A percentile compares a stretch with the other conserved stretches of the same genome.
phyloP scores from a whole-genome alignment of 1,140 invertebrate species.

The Colletes latitarsis region DNA sequence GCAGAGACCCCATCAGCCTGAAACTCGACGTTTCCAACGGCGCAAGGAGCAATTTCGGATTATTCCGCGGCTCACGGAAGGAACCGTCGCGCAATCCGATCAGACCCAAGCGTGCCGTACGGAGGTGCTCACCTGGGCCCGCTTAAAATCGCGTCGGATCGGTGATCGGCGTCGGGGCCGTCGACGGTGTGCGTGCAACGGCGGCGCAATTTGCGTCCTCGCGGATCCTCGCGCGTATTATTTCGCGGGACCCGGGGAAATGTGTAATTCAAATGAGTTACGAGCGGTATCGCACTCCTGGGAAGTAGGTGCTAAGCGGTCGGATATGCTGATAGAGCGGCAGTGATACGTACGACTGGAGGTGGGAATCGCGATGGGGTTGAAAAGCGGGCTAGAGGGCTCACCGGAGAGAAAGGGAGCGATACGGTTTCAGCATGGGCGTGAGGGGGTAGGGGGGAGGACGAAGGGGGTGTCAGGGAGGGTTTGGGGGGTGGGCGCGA shows the following conservation, averaged over 20 bases:
- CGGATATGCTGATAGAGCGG: slow-evolving; percentile 80
- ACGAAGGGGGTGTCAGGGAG: slow-evolving; percentile 5
- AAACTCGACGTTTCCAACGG: no score
- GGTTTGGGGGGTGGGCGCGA: slow-evolving; percentile 46
- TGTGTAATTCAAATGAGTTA: slow-evolving; percentile 81
- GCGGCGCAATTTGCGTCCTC: slow-evolving; percentile 55
- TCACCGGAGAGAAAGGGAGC: slow-evolving; percentile 42
- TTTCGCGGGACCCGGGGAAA: slow-evolving; percentile 74
- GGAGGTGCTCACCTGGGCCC: slow-evolving; percentile 21
- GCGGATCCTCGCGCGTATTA: slow-evolving; percentile 65
- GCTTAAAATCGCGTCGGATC: slow-evolving; percentile 54
- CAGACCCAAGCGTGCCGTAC: slow-evolving; percentile 51
- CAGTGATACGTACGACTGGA: slow-evolving; percentile 73
- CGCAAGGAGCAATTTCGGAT: neutral
- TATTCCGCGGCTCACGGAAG: neutral
- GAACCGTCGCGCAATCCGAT: slow-evolving; percentile 38
- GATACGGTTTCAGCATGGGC: neutral
- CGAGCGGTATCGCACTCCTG: slow-evolving; percentile 79
- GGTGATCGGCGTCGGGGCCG: slow-evolving; percentile 44
- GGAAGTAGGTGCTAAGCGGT: slow-evolving; percentile 81
- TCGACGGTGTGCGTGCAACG: slow-evolving; percentile 1
- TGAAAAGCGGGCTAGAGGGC: slow-evolving; percentile 61
- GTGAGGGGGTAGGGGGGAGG: slow-evolving; percentile 20
- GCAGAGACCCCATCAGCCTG: no score
- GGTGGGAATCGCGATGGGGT: slow-evolving; percentile 75